Base-by-base conservation (phyloP, 2,797 vertebrate genomes). In the Avahi laniger region DNA sequence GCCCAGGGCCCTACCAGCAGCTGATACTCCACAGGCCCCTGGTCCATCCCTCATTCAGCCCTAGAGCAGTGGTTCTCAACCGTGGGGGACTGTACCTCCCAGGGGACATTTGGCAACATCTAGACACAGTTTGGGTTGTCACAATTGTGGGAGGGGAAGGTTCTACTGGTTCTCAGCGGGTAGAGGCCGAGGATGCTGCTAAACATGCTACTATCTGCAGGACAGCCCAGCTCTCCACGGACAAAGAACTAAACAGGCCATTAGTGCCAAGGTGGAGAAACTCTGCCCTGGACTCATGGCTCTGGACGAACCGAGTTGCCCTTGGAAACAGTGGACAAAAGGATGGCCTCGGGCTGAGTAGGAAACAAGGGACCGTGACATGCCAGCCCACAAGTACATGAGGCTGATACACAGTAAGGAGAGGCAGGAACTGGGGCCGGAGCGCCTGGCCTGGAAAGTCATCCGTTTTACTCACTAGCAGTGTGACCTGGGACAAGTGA, bases 341-440 rank as follows among this genome's bases (percentile, higher is more conserved):
- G 38, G 48, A 30, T 28, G 73, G 48, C 35, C 57, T 92, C 73
- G 41, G 43, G 24, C 33, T 18, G 30, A 59, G 54, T 6, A 35
- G 41, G 20, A 86, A 63, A 33, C 11, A 10, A 67, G 41, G 35
- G 48, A 13, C 48, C 3, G 0, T 69, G 52, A 14, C 38, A 3
- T 12, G 18, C 15, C 5, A 15, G 30, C n/a, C 33, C 11, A 33
- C 3, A 11, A 52, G 0, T 59, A 18, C 7, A 12, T 4, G 9
- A 73, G 46, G 78, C 65, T 69, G 61, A 50, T 22, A n/a, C 46
- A 22, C 20, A 22, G 6, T 5, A 43, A 79, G 18, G 76, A 79
- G 69, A 86, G 33, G 59, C 15, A 65, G 26, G 54, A 69, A 13
- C 15, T 35, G 38, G 5, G 8, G 1, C 35, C 67, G 14, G 15